A percentile compares a stretch with the other conserved stretches of the same genome.
phyloP scores from a whole-genome alignment of 2,113 vertebrate species.

The Nesoenas mayeri region DNA sequence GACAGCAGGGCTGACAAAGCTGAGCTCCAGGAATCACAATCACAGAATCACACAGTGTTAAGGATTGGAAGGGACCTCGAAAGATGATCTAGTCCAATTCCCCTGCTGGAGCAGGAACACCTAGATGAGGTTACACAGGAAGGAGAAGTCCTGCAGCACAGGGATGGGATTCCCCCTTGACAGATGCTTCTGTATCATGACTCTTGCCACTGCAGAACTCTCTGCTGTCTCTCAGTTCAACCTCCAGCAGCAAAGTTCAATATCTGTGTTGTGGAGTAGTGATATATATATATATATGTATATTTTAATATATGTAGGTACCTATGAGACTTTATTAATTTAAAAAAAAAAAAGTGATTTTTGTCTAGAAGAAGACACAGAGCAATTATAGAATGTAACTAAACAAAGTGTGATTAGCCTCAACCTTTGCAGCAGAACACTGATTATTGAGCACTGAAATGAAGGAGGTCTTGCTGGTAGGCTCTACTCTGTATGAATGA shows the following conservation, averaged over 20 bases:
- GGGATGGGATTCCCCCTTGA: fast-evolving
- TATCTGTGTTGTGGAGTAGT: neutral
- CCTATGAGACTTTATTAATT: neutral
- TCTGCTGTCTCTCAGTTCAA: fast-evolving
- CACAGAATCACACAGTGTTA: too few relatives aligned
- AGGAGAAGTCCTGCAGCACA: neutral
- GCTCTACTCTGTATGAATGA: neutral
- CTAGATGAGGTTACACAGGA: too few relatives aligned
- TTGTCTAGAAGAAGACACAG: neutral
- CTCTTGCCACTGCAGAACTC: fast-evolving
- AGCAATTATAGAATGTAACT: neutral
- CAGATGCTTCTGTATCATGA: neutral
- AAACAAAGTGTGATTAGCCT: neutral
- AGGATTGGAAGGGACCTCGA: too few relatives aligned
- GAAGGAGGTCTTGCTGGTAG: neutral
- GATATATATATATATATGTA: neutral
- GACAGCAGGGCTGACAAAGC: neutral
- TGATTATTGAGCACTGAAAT: neutral
- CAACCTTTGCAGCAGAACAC: neutral
- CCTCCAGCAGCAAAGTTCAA: neutral
- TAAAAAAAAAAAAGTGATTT: neutral
- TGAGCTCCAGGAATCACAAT: neutral
- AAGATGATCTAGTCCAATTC: too few relatives aligned
- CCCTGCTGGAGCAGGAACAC: too few relatives aligned
- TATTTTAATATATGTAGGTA: neutral